Conservation (phyloP, 2,888 invertebrate species). For the Leuctra nigra region DNA sequence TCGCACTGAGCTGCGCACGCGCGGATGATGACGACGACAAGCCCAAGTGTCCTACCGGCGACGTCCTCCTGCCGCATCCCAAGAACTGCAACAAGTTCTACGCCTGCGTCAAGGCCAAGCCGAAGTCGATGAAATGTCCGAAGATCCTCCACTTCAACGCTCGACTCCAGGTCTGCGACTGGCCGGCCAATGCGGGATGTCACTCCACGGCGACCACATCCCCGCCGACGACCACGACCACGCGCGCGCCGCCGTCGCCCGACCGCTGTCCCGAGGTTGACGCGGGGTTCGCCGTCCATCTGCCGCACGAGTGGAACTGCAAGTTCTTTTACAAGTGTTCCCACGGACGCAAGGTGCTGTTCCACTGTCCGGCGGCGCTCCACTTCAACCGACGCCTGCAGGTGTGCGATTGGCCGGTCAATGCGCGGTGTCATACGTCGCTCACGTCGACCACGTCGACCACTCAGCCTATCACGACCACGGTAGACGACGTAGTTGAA, state of each 20-base stretch:
- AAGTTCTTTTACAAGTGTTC: background rate
- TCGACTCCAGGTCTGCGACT: background rate
- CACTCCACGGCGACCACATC: slow-evolving; percentile 28
- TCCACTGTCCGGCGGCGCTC: background rate
- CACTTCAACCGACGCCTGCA: slow-evolving; percentile 14
- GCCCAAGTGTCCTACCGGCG: no score
- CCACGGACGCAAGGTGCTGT: background rate
- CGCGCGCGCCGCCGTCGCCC: slow-evolving; percentile 30
- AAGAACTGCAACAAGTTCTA: background rate
- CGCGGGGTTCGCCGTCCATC: background rate
- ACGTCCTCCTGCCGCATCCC: background rate
- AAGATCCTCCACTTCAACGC: background rate
- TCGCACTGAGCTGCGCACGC: no score
- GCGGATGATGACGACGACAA: no score
- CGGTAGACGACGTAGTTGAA: no score
- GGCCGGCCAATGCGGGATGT: background rate
- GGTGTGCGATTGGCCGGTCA: slow-evolving; percentile 31
- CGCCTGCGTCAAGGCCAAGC: background rate
- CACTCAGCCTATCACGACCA: background rate
- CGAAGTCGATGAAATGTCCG: background rate
- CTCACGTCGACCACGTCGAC: background rate
- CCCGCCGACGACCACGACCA: slow-evolving; percentile 26
- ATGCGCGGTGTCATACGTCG: slow-evolving; percentile 8
- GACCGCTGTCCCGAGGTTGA: slow-evolving; percentile 23
- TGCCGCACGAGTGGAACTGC: background rate